Evolutionary conservation across 2,888 invertebrate species (phyloP).

Genomic region (Lumbricus terrestris): DNA sequence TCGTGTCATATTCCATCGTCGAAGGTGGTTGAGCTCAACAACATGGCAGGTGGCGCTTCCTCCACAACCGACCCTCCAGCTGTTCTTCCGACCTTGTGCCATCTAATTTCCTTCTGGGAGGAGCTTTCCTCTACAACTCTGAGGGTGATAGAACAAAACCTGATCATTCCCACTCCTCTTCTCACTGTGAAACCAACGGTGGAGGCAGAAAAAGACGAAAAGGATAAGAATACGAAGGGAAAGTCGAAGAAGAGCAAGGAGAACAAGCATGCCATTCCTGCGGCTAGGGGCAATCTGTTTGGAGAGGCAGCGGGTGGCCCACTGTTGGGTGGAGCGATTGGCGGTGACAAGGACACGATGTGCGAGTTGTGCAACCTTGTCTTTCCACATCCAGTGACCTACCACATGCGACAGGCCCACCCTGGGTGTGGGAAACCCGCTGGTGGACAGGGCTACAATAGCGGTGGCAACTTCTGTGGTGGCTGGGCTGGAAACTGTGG

Average conservation of each 20-base stretch:
- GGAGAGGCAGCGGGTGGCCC: conserved; percentile 43
- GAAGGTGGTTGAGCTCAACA: not conserved
- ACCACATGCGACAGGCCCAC: conserved; percentile 86
- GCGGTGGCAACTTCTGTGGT: conserved; percentile 80
- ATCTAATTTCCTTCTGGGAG: conserved; percentile 85
- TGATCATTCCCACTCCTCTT: conserved; percentile 67
- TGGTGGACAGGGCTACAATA: conserved; percentile 86
- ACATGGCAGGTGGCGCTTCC: not conserved
- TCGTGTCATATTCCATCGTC: not conserved
- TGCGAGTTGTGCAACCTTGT: conserved; percentile 83
- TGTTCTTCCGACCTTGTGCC: conserved; percentile 78
- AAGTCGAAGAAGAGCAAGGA: conserved; percentile 61
- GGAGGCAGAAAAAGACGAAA: conserved; percentile 45
- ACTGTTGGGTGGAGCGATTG: conserved; percentile 27
- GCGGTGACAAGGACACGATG: conserved; percentile 59
- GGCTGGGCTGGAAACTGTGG: conserved; percentile 88
- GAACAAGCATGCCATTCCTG: conserved; percentile 54
- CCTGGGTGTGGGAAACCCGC: conserved; percentile 86
- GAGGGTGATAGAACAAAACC: conserved; percentile 65
- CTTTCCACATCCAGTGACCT: conserved; percentile 73
- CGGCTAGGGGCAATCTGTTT: conserved; percentile 48
- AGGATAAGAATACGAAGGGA: conserved; percentile 44
- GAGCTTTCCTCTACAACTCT: conserved; percentile 69
- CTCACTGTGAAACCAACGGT: conserved; percentile 38
- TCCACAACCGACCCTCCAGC: not conserved